phyloP scores from a whole-genome alignment of 2,113 vertebrate species.

The Triplophysa rosa region DNA sequence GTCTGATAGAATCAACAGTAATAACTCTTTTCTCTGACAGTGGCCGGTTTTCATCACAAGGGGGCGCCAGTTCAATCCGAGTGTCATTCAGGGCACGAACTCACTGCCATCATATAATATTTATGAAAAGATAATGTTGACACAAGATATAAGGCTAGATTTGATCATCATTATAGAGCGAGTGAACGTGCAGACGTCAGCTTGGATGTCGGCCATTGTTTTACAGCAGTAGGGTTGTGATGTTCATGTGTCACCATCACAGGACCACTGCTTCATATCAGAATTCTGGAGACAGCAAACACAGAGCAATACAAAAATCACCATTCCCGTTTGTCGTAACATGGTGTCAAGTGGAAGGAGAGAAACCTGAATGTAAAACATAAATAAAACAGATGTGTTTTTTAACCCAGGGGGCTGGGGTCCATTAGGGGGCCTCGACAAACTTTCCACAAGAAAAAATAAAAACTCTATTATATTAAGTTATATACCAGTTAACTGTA shows the following conservation, averaged over 20 bases:
- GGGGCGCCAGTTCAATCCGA: background rate
- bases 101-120: no score
- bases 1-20: background rate
- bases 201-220: no score
- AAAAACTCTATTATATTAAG: no score
- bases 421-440: no score
- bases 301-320: conserved; percentile 15
- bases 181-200: no score
- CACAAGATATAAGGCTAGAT: no score
- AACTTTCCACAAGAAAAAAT: no score
- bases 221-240: background rate
- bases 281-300: conserved; percentile 47
- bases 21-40: background rate
- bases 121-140: background rate
- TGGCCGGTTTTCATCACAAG: conserved; percentile 16
- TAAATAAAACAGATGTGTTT: background rate
- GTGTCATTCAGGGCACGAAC: no score
- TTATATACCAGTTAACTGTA: no score
- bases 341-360: background rate
- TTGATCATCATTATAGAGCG: no score
- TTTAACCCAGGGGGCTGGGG: no score
- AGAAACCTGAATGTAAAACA: background rate
- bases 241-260: background rate
- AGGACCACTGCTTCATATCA: conserved; percentile 38
- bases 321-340: conserved; percentile 46